A percentile compares a stretch with the other conserved stretches of the same genome.
These are phyloP conservation scores for Peromyscus leucopus DNA, from an alignment of 2,113 vertebrate genomes.

Conservation along the genomic window DNA sequence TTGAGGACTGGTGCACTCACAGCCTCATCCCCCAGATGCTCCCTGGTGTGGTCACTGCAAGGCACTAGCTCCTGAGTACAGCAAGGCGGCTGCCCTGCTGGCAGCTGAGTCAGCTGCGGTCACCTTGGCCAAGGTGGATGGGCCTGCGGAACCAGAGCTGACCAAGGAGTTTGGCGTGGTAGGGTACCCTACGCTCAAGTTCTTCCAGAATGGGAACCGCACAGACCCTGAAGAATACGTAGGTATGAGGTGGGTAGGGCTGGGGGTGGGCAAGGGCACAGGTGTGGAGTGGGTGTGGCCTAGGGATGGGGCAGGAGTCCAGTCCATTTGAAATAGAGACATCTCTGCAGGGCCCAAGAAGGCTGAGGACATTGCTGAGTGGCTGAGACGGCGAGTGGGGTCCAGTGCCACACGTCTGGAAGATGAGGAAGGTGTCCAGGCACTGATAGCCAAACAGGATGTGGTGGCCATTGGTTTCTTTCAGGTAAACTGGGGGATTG, in stretches of 20 bases:
- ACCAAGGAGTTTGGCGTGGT: slow-evolving; percentile 89
- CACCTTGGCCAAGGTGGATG: slow-evolving; percentile 93
- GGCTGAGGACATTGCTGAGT: slow-evolving; percentile 86
- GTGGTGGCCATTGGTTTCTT: slow-evolving; percentile 94
- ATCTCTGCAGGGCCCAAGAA: slow-evolving; percentile 87
- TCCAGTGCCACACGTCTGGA: slow-evolving; percentile 85
- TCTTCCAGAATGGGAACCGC: slow-evolving; percentile 91
- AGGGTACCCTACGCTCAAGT: slow-evolving; percentile 91
- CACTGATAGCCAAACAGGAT: slow-evolving; percentile 85
- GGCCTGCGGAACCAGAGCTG: slow-evolving; percentile 87
- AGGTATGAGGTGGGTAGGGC: slow-evolving; percentile 72
- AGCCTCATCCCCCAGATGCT: slow-evolving; percentile 87
- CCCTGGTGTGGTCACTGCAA: slow-evolving; percentile 95
- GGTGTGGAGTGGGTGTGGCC: not conserved
- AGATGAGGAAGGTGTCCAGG: slow-evolving; percentile 55
- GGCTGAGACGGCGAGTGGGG: slow-evolving; percentile 89
- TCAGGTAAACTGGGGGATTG: slow-evolving; percentile 82
- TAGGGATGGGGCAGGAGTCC: fast-evolving
- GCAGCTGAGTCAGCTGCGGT: slow-evolving; percentile 81
- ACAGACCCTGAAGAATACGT: slow-evolving; percentile 88
- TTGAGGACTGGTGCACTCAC: not conserved
- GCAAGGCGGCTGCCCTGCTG: slow-evolving; percentile 88
- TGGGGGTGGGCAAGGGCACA: not conserved
- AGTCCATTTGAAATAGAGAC: not conserved
- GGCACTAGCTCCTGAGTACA: slow-evolving; percentile 90